phyloP scores from a whole-genome alignment of 2,888 invertebrate genomes.

The Aphrophora alni region DNA sequence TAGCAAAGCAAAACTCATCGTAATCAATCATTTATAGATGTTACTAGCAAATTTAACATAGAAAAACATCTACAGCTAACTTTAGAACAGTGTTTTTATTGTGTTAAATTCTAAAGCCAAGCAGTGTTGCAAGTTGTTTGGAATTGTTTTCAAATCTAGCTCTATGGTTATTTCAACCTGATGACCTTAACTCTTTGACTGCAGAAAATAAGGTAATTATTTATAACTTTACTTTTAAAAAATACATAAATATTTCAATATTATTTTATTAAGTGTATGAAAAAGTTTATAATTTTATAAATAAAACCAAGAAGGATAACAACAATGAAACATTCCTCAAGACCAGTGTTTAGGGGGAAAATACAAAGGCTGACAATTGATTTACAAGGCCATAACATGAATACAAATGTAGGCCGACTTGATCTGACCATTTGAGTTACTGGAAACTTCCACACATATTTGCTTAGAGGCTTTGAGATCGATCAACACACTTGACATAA shows the following conservation, averaged over 20 bases:
- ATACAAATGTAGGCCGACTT: constrained; percentile 6
- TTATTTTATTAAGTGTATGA: background rate
- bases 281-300: background rate
- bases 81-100: background rate
- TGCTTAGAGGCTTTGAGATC: background rate
- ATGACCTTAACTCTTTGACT: background rate
- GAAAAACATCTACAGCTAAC: background rate
- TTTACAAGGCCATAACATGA: background rate
- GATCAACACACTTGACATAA: too few species aligned
- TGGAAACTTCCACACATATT: background rate
- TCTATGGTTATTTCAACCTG: background rate
- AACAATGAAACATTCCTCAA: background rate
- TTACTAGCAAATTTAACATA: background rate
- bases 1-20: background rate
- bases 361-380: background rate
- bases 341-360: background rate
- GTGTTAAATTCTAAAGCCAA: background rate
- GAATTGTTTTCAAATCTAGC: background rate
- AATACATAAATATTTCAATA: background rate
- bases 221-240: background rate
- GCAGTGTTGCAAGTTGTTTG: background rate
- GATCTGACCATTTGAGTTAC: background rate
- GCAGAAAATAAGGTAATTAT: background rate
- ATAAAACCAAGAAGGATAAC: background rate
- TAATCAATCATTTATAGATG: background rate